Base-by-base conservation (phyloP, 2,888 invertebrate genomes). In the Platycheirus rosarum region DNA sequence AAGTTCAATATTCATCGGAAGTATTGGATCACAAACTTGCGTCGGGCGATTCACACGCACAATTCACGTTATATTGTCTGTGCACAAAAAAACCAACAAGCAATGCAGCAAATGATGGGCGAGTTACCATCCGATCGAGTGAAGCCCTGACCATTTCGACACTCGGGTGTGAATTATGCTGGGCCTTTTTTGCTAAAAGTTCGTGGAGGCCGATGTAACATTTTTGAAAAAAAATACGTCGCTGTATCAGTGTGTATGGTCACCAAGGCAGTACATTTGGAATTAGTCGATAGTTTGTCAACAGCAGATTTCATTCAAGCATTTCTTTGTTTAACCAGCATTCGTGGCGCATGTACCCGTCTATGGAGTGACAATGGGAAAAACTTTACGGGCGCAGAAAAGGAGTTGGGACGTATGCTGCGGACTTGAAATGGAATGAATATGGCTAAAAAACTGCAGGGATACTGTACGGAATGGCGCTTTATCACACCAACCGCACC, bases 41-140 rank as follows among this genome's bases (percentile, higher is more conserved):
- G 23, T 23, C 23, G 23, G 23, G 23, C 23, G 6, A 23, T 4
- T 23, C 23, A 23, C 6, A 23, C 2, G 6, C 6, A 23, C 23
- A 23, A 23, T 6, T 23, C 23, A 6, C 23, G 23, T 23, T 23
- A 6, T 23, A 23, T 23, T 23, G 23, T 23, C 6, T 23, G 23
- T 23, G 23, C 23, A 23, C 23, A 6, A 23, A 6, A 23, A 6
- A 23, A 23, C 6, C 18, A 11, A 16, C 26, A 40, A 16, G 42
- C 53, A 14, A 7, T 20, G 6, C 37, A 65, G 16, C 65, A 65
- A 51, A 20, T 40, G 20, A 65, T 65, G 65, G 51, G 53, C 8
- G 42, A 53, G 29, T 29, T 53, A 20, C 53, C 44, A 18, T 9
- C 44, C 53, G 23, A 7, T 3, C 14, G n/a, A 1, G 14, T 14